Percentiles rank a stretch among this genome's conserved stretches.
These are phyloP conservation scores for Aplidium turbinatum DNA, from an alignment of 23 tunicate species.

Conservation along the genomic window DNA sequence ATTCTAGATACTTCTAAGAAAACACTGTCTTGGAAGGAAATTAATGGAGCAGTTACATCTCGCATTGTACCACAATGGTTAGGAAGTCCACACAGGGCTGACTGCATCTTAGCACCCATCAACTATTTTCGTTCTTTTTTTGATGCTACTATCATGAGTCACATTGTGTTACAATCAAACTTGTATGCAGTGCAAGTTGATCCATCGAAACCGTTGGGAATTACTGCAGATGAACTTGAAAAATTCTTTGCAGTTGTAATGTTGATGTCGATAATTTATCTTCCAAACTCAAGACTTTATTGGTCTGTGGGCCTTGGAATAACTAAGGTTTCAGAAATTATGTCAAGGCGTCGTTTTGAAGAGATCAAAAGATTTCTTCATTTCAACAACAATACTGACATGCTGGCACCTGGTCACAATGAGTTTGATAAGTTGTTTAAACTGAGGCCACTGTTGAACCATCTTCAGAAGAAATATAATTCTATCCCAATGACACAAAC, in stretches of 20 bases:
- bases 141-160: not conserved
- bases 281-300: constrained; percentile 4
- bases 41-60: not conserved
- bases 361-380: constrained; percentile 17
- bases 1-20: not conserved
- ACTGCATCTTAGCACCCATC: not conserved
- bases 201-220: not conserved
- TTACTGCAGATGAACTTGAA: not conserved
- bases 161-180: constrained; percentile 22
- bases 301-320: constrained; percentile 10
- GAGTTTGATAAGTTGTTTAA: constrained; percentile 28
- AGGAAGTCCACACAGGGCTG: not conserved
- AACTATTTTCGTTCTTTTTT: constrained; percentile 6
- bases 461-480: constrained; percentile 12
- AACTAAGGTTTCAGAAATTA: not conserved
- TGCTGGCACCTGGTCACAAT: not conserved
- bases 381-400: constrained; percentile 8
- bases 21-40: not conserved
- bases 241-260: constrained; percentile 2
- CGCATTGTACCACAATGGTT: constrained; percentile 11
- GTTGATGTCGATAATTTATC: not conserved
- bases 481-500: constrained; percentile 4
- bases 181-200: constrained; percentile 11
- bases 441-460: constrained; percentile 6
- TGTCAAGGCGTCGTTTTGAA: constrained; percentile 17